These are phyloP conservation scores for Agriotes lineatus DNA, from an alignment of 2,888 invertebrate genomes.

Conservation along the genomic window DNA sequence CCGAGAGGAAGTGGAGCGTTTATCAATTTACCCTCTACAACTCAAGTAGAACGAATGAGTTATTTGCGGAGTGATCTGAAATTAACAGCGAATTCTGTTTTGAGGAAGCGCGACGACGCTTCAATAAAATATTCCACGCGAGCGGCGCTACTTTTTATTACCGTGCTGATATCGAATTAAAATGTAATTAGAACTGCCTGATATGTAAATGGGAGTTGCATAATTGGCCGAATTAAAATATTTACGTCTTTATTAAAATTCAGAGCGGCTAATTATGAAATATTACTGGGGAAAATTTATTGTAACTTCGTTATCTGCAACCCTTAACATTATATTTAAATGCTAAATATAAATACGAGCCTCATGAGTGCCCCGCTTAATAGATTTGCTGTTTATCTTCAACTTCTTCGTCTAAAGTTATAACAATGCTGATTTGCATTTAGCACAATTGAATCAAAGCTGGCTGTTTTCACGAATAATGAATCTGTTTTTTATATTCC, in stretches of 20 bases:
- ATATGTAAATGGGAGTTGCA: slow-evolving; percentile 42
- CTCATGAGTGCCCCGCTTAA: background rate
- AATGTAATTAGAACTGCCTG: slow-evolving; percentile 33
- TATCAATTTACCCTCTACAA: slow-evolving; percentile 55
- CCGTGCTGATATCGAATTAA: slow-evolving; percentile 24
- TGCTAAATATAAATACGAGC: background rate
- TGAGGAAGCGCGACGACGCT: background rate
- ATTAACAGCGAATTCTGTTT: slow-evolving; percentile 2
- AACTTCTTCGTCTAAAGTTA: too few species aligned
- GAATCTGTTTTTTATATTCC: too few species aligned
- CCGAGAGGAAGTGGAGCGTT: slow-evolving; percentile 54
- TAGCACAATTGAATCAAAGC: too few species aligned
- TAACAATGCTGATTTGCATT: too few species aligned
- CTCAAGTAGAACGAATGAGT: slow-evolving; percentile 37
- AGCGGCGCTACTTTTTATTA: slow-evolving; percentile 19
- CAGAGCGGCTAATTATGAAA: slow-evolving; percentile 9
- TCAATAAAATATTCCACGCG: slow-evolving; percentile 26
- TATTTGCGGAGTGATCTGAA: slow-evolving; percentile 26
- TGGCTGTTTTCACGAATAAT: too few species aligned
- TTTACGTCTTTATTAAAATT: slow-evolving; percentile 33
- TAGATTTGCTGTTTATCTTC: too few species aligned
- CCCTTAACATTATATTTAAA: background rate
- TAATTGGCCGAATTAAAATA: slow-evolving; percentile 48
- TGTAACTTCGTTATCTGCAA: slow-evolving; percentile 10
- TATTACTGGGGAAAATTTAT: slow-evolving; percentile 11